A percentile compares a stretch with the other conserved stretches of the same genome.
phyloP scores from a whole-genome alignment of 1,140 invertebrate genomes.

The Mercenaria mercenaria region DNA sequence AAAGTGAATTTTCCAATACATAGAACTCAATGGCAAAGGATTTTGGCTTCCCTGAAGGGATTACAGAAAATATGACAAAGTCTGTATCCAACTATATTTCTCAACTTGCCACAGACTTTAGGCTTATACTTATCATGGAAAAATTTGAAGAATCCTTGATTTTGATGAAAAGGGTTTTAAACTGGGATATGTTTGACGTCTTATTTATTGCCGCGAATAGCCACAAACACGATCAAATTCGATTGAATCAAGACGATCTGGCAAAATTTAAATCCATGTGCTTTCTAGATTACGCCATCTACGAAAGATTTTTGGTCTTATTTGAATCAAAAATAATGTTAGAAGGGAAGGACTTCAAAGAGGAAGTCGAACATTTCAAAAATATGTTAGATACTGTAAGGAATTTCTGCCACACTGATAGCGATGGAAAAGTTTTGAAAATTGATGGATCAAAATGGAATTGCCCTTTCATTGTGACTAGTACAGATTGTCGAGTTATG shows the following conservation, averaged over 20 bases:
- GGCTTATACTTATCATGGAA: neutral
- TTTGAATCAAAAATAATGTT: neutral
- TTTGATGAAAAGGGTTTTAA: conserved; percentile 15
- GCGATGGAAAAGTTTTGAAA: neutral
- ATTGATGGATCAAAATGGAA: conserved; percentile 5
- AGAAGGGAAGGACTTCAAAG: neutral
- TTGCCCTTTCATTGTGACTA: neutral
- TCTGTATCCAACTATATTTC: neutral
- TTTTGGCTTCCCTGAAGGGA: neutral
- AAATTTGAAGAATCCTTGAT: neutral
- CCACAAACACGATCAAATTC: neutral
- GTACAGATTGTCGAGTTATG: conserved; percentile 13
- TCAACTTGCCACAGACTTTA: neutral
- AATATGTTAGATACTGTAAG: neutral
- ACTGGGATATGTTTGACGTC: neutral
- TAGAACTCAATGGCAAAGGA: conserved; percentile 4
- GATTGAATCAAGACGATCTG: neutral
- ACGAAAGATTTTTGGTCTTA: neutral
- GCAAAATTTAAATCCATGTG: neutral
- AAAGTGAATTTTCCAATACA: neutral
- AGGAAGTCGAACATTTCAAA: neutral
- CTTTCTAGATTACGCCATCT: neutral
- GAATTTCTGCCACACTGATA: neutral
- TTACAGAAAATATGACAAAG: neutral
- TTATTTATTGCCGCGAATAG: conserved; percentile 44